Percentiles rank a stretch among this genome's conserved stretches.
phyloP scores from a whole-genome alignment of 2,888 invertebrate species.

The Noctua janthe region DNA sequence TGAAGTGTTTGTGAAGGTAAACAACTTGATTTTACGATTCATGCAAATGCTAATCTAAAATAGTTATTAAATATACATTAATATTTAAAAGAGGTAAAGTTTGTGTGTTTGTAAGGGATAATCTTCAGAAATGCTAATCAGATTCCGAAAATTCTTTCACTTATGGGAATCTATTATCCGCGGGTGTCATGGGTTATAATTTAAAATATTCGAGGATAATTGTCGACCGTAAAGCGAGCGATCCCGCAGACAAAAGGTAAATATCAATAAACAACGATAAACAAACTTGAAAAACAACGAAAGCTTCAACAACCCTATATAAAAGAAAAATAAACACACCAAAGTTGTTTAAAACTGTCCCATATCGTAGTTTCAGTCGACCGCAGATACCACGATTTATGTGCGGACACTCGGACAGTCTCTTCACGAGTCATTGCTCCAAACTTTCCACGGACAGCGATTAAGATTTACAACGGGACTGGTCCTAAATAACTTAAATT shows the following conservation, averaged over 20 bases:
- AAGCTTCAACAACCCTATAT: neutral
- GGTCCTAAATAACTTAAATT: constrained; percentile 87
- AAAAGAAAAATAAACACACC: constrained; percentile 29
- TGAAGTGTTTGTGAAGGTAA: neutral
- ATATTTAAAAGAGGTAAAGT: neutral
- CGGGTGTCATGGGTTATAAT: neutral
- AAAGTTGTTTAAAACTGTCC: constrained; percentile 59
- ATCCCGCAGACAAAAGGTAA: neutral
- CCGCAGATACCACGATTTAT: constrained; percentile 81
- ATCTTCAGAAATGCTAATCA: neutral
- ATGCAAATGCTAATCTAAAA: neutral
- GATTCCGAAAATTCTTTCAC: neutral
- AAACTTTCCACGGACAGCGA: constrained; percentile 81
- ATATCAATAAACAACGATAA: neutral
- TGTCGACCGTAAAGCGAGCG: neutral
- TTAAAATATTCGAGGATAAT: neutral
- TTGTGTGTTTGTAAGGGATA: neutral
- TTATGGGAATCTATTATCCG: neutral
- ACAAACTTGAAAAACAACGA: neutral
- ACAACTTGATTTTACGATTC: too few relatives aligned
- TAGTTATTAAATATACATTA: too few relatives aligned
- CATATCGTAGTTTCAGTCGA: constrained; percentile 48
- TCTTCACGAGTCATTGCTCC: constrained; percentile 86
- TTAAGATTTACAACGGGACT: constrained; percentile 87
- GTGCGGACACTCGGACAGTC: constrained; percentile 80